Evolutionary conservation across 2,888 invertebrate species (phyloP).

Genomic region (Aphodius sticticus): DNA sequence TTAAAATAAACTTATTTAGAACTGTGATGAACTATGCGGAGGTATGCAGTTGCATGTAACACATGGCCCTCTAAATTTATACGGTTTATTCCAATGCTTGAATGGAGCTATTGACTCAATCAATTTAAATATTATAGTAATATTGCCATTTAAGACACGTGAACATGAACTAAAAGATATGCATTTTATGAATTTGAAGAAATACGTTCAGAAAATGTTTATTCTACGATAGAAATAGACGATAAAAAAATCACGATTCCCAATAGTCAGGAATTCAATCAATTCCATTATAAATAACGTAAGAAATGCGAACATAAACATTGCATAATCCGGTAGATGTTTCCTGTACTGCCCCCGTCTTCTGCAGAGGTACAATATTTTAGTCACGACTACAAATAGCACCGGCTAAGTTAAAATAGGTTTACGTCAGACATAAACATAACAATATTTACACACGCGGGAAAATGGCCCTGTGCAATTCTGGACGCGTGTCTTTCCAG

Average conservation of each 20-base stretch:
- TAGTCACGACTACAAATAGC: background rate
- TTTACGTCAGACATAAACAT: conserved; percentile 26
- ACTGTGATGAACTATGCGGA: no score
- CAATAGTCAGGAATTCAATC: background rate
- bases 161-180: no score
- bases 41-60: no score
- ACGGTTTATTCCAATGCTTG: no score
- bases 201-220: no score
- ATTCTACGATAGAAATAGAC: background rate
- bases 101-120: no score
- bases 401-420: conserved; percentile 9
- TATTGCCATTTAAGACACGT: no score
- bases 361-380: conserved; percentile 4
- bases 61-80: no score
- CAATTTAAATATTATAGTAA: no score
- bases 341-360: background rate
- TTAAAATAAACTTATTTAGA: no score
- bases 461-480: conserved; percentile 7
- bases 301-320: background rate
- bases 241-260: background rate
- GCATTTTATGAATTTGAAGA: no score
- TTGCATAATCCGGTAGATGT: background rate
- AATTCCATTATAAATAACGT: background rate
- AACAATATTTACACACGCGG: background rate
- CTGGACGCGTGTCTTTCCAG: conserved; percentile 5